These are phyloP conservation scores for Sarcophaga carnaria DNA, from an alignment of 2,888 invertebrate species.

Conservation along the genomic window DNA sequence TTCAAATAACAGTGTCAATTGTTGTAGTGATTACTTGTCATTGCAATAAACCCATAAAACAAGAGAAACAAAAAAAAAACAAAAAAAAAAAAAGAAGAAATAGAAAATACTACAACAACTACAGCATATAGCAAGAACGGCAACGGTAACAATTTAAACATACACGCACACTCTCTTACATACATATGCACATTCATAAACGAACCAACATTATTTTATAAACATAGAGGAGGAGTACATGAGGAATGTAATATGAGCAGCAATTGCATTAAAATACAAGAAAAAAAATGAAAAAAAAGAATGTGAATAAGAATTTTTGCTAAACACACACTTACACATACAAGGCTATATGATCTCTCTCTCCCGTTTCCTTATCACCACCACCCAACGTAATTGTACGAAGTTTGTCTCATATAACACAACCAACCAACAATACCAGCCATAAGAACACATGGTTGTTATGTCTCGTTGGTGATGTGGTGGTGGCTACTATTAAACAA, in stretches of 20 bases:
- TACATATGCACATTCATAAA: background rate
- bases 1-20: slow-evolving; percentile 60
- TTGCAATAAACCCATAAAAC: slow-evolving; percentile 63
- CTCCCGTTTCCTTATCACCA: background rate
- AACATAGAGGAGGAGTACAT: slow-evolving; percentile 1
- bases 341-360: background rate
- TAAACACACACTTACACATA: background rate
- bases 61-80: background rate
- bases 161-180: background rate
- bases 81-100: background rate
- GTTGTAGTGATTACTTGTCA: slow-evolving; percentile 67
- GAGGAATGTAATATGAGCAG: slow-evolving; percentile 76
- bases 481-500: slow-evolving; percentile 38
- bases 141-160: slow-evolving; percentile 35
- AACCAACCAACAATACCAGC: background rate
- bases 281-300: slow-evolving; percentile 21
- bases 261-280: slow-evolving; percentile 76
- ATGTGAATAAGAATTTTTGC: slow-evolving; percentile 18
- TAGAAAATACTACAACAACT: background rate
- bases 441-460: background rate
- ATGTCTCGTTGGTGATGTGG: slow-evolving; percentile 6
- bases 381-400: background rate
- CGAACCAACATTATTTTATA: background rate
- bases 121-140: slow-evolving; percentile 17
- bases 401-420: background rate